Base-by-base conservation (phyloP, 2,113 vertebrate species). In the Columba livia region DNA sequence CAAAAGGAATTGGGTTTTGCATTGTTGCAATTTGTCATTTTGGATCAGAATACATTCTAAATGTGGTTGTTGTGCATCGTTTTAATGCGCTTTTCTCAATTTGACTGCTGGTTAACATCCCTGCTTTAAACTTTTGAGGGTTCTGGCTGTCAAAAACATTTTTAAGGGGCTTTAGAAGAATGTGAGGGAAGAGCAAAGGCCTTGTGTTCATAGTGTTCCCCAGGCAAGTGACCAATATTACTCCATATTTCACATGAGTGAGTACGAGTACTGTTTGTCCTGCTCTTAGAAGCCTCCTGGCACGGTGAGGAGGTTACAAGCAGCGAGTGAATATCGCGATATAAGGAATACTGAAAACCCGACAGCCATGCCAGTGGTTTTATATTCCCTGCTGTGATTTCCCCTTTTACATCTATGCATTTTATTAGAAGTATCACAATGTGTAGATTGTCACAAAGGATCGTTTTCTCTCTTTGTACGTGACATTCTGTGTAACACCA, bases 301-400 rank as follows among this genome's bases (percentile, higher is more conserved):
- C 44, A 18, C 3, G 5, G 24, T 6, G 3, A 48, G 31, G 38
- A 81, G 71, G 31, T 57, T 20, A 7, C 65, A 47, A 6, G n/a
- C 61, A 44, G 23, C 19, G 58, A 29, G 40, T 9, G 64, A 48
- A 20, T 11, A 2, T 25, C 58, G 40, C 26, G 14, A 8, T 34
- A 10, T 18, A 2, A 8, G 26, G 17, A 48, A 48, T 67, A 50
- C 57, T 36, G 47, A 12, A 83, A 65, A 3, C 64, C 48, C 32
- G 3, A 24, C 47, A 53, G 38, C 11, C 0, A 0, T 5, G 24
- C 25, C n/a, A 51, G 12, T 6, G 20, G 4, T 32, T 51, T 32
- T 2, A 5, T 29, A 9, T 20, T 84, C 32, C 32, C 1, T 25
- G 57, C 70, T 62, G 51, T 11, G 51, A 15, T 79, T 66, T 51